These are phyloP conservation scores for Hippolais icterina DNA, from an alignment of 2,113 vertebrate species.

Conservation along the genomic window DNA sequence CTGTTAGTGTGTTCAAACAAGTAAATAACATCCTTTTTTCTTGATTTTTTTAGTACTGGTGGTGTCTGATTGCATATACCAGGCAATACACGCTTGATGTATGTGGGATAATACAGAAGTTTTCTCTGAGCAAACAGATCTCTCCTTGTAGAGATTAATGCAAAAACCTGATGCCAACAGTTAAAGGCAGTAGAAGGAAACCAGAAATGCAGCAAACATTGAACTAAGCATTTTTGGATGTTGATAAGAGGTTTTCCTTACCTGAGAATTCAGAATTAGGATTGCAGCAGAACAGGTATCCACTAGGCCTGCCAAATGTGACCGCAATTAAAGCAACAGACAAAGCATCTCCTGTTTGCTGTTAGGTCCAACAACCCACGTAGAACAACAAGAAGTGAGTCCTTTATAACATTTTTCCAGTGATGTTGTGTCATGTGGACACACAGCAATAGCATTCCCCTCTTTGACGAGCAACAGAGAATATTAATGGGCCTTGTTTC, in stretches of 20 bases:
- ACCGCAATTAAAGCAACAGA: background rate
- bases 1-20: background rate
- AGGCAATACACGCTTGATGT: background rate
- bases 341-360: background rate
- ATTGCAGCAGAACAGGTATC: background rate
- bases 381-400: background rate
- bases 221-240: background rate
- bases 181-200: background rate
- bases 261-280: background rate
- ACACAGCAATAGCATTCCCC: background rate
- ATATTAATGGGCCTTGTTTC: background rate
- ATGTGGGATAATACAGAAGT: background rate
- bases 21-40: background rate
- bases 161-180: background rate
- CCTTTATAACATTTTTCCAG: background rate
- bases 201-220: background rate
- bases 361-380: background rate
- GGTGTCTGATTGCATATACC: background rate
- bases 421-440: background rate
- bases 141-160: background rate
- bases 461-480: background rate
- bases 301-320: background rate
- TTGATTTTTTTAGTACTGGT: background rate
- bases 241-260: background rate
- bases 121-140: background rate